Base-by-base conservation (phyloP, 2,113 vertebrate species). In the Gambusia affinis region DNA sequence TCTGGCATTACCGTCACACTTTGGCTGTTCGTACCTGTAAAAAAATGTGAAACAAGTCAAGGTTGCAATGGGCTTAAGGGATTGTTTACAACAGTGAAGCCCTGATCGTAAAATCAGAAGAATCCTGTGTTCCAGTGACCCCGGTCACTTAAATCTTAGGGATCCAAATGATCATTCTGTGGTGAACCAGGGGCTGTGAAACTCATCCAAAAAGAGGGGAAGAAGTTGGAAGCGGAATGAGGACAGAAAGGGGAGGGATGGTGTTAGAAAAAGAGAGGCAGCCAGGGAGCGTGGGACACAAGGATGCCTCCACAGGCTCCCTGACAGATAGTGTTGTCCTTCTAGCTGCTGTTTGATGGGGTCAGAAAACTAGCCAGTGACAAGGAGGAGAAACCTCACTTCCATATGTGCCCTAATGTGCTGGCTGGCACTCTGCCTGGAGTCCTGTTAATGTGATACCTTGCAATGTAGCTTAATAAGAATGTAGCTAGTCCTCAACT, bases 1-100 rank as follows among this genome's bases (percentile, higher is more conserved):
- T 91, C 97, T 93, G 81, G 97, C 97, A 0, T 96, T 93, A 12
- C 93, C 94, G 57, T 99, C 96, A 78, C 97, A 99, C 78, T 99
- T 98, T 2, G 97, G 97, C 89, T 98, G 97, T 65, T 99, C 97
- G 4, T 98, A 98, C 89, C 97, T 99, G 72, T 12, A 29, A 70
- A 24, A 72, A 64, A 63, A 10, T 15, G 29, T 14, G 73, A 78
- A 76, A 33, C 60, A 42, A 47, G 60, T 69, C 51, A 51, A 47
- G 0, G 65, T 39, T 44, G 5, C 79, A 84, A 67, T 8, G 42
- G 51, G 15, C 67, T 1, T 72, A 75, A 83, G 24, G 47, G 17
- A 31, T 28, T 72, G 71, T 85, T 76, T 79, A 35, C 60, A 71
- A 31, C 11, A 77, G 39, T 61, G 33, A 77, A 73, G 68, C 19